phyloP scores from a whole-genome alignment of 64 coral and sea anemone genomes.

The Pocillopora verrucosa region DNA sequence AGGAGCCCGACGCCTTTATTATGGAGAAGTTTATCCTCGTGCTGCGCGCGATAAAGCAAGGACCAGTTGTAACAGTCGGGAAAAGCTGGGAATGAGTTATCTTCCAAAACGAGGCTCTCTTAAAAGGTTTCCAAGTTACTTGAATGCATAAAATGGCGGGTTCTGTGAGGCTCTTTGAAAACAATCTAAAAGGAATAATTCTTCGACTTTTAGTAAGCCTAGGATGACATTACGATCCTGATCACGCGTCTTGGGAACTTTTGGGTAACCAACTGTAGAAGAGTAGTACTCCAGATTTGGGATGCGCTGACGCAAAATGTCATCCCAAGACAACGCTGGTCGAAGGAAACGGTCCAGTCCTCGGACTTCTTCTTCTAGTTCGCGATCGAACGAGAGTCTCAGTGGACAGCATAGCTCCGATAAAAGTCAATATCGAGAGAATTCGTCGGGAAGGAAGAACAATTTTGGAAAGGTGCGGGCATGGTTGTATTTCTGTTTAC shows the following conservation, averaged over 20 bases:
- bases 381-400: slow-evolving; percentile 59
- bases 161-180: slow-evolving; percentile 18
- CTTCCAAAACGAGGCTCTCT: slow-evolving; percentile 33
- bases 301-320: slow-evolving; percentile 6
- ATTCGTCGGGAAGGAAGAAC: slow-evolving; percentile 50
- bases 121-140: slow-evolving; percentile 55
- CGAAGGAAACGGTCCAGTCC: slow-evolving; percentile 56
- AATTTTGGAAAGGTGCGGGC: slow-evolving; percentile 53
- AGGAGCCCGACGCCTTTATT: not conserved
- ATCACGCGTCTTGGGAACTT: not conserved
- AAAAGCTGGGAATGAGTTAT: not conserved
- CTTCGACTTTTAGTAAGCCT: not conserved
- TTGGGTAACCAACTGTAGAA: not conserved
- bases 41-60: too few species aligned
- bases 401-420: slow-evolving; percentile 1
- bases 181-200: not conserved
- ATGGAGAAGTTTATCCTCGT: not conserved
- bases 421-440: slow-evolving; percentile 40
- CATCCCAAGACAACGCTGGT: slow-evolving; percentile 40
- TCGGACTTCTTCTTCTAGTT: slow-evolving; percentile 62
- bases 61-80: too few species aligned
- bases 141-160: slow-evolving; percentile 52
- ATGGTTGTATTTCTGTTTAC: not conserved
- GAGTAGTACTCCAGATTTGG: not conserved
- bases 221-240: not conserved